Conservation (phyloP, 2,797 vertebrate species). For the Pipistrellus pipistrellus region DNA sequence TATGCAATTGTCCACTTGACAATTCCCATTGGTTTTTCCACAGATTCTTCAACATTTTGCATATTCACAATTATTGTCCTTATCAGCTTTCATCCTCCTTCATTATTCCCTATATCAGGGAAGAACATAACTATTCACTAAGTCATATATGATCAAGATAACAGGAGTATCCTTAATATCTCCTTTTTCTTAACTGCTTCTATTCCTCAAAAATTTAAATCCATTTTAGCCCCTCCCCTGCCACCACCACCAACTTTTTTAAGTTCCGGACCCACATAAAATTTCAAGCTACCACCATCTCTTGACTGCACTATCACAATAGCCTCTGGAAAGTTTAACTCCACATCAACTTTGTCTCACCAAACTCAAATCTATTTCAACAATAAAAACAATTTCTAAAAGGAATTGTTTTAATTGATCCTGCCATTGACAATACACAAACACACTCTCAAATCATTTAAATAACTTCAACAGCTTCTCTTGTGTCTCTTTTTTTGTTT, state of each 20-base stretch:
- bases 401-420: neutral
- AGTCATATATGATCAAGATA: neutral
- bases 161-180: neutral
- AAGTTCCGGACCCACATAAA: neutral
- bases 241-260: neutral
- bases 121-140: neutral
- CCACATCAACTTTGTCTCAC: neutral
- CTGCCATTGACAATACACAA: neutral
- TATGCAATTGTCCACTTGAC: neutral
- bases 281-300: neutral
- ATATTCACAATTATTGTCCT: neutral
- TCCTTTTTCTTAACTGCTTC: neutral
- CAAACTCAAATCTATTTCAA: neutral
- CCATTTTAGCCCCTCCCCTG: neutral
- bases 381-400: neutral
- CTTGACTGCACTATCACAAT: neutral
- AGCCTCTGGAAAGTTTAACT: neutral
- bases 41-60: neutral
- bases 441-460: neutral
- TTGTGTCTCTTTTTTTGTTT: neutral
- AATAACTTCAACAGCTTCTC: neutral
- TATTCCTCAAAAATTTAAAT: neutral
- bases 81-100: constrained; percentile 19
- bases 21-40: neutral
- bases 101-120: neutral